A percentile compares a stretch with the other conserved stretches of the same genome.
Conservation (phyloP, 2,113 vertebrate genomes). For the Chaenogobius annularis region DNA sequence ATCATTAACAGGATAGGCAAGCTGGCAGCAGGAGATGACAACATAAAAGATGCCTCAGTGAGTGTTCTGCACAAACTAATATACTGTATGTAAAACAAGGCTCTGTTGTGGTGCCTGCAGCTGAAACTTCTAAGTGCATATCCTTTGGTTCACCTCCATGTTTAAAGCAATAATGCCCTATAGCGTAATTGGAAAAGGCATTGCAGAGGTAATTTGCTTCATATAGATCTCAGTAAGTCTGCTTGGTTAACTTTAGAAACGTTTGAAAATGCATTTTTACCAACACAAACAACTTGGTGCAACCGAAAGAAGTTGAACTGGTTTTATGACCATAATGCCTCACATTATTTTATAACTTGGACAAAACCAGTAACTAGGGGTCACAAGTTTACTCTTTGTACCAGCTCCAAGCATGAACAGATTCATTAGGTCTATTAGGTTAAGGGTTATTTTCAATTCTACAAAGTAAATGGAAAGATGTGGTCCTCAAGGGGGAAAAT, state of each 20-base stretch:
- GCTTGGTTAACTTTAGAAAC: background rate
- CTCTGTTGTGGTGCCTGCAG: constrained; percentile 37
- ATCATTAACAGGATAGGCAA: constrained; percentile 92
- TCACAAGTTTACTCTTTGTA: constrained; percentile 27
- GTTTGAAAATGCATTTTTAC: background rate
- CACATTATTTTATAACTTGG: background rate
- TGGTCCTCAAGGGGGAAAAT: no score
- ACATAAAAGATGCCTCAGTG: constrained; percentile 89
- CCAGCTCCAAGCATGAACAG: background rate
- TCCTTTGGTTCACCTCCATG: constrained; percentile 34
- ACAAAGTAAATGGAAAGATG: no score
- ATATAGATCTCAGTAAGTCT: background rate
- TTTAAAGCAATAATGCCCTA: constrained; percentile 29
- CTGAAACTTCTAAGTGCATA: constrained; percentile 9
- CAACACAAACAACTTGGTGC: background rate
- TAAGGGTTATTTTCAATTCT: no score
- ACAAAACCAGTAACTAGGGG: background rate
- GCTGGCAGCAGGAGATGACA: constrained; percentile 82
- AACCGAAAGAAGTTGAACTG: no score
- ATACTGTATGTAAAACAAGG: constrained; percentile 14
- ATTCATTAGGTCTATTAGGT: no score
- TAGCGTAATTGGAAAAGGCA: background rate
- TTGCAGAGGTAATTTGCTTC: constrained; percentile 18
- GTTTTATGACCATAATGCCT: no score
- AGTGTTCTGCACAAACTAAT: constrained; percentile 48